Percentiles rank a stretch among this genome's conserved stretches.
Conservation (phyloP, 2,113 vertebrate species). For the Nesoenas mayeri region DNA sequence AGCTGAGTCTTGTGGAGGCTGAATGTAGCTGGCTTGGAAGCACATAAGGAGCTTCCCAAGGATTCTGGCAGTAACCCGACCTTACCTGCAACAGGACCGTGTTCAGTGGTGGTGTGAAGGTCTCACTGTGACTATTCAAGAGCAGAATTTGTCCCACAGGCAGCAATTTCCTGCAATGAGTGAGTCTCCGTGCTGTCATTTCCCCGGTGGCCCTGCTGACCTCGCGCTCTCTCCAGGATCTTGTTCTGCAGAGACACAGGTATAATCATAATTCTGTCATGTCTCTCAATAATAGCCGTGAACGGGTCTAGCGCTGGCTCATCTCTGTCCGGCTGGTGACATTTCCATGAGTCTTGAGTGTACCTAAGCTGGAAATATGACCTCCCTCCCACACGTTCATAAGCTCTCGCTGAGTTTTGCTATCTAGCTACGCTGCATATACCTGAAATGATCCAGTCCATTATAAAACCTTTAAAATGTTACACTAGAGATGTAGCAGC, state of each 20-base stretch:
- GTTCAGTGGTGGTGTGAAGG: background rate
- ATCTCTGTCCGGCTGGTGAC: background rate
- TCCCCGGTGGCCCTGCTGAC: background rate
- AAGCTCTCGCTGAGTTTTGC: background rate
- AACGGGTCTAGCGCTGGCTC: background rate
- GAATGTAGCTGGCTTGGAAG: background rate
- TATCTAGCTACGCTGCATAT: background rate
- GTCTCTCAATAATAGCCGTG: background rate
- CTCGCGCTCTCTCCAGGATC: background rate
- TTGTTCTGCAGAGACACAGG: background rate
- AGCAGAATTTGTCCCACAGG: background rate
- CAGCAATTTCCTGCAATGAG: background rate
- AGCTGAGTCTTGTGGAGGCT: background rate
- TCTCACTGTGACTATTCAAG: background rate
- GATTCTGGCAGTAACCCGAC: background rate
- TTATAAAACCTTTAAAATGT: background rate
- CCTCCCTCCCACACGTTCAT: fast-evolving
- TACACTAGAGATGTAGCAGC: background rate
- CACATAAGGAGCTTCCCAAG: background rate
- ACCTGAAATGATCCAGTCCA: background rate
- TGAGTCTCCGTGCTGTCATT: background rate
- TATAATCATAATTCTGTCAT: background rate
- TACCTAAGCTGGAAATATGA: background rate
- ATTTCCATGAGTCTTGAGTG: background rate
- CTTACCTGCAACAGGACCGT: background rate